These are phyloP conservation scores for Suncus etruscus DNA, from an alignment of 2,113 vertebrate species.

Conservation along the genomic window DNA sequence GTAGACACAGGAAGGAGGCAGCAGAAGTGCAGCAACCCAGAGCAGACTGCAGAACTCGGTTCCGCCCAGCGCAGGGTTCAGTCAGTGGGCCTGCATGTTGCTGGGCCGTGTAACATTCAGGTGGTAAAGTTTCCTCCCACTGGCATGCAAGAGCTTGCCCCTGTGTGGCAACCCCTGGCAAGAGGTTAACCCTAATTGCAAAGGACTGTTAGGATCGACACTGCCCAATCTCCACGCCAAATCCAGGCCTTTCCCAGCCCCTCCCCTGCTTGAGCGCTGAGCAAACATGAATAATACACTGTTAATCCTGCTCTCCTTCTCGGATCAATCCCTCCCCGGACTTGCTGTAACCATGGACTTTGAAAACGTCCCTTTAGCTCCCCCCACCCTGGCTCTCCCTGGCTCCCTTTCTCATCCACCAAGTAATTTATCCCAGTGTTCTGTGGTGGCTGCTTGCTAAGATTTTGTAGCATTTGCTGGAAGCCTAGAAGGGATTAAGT, in stretches of 20 bases:
- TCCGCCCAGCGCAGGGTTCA: neutral
- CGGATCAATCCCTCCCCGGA: neutral
- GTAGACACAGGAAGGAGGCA: neutral
- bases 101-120: neutral
- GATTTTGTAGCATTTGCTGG: neutral
- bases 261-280: neutral
- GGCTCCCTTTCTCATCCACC: neutral
- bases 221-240: neutral
- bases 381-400: neutral
- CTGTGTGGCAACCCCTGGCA: neutral
- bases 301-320: neutral
- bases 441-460: neutral
- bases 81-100: neutral
- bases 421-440: conserved; percentile 33
- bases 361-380: neutral
- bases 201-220: neutral
- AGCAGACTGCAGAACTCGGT: neutral
- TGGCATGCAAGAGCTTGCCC: neutral
- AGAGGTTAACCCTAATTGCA: neutral
- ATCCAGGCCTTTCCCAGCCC: neutral
- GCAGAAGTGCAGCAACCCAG: neutral
- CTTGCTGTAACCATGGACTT: neutral
- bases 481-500: neutral
- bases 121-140: neutral
- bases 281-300: neutral